These are phyloP conservation scores for Rhynchomys soricoides DNA, from an alignment of 2,113 vertebrate genomes.

Conservation along the genomic window DNA sequence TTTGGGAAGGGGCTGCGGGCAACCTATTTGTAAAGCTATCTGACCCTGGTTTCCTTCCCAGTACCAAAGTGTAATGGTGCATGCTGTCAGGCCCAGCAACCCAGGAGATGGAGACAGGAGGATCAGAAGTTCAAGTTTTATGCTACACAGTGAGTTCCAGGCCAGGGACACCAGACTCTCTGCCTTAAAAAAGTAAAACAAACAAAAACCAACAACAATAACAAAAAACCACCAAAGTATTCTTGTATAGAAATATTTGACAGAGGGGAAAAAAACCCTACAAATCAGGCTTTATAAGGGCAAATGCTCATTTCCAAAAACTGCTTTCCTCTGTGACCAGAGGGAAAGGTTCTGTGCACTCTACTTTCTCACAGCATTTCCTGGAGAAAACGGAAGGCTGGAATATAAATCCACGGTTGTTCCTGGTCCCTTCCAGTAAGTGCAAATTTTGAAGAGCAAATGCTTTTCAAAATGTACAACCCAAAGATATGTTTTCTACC, in stretches of 20 bases:
- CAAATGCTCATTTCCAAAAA: conserved; percentile 7
- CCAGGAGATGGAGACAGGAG: too few relatives aligned
- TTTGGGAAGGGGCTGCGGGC: neutral
- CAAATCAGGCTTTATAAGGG: conserved; percentile 12
- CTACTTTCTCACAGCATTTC: neutral
- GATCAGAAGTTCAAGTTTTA: neutral
- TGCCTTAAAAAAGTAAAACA: neutral
- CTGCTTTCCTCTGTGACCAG: neutral
- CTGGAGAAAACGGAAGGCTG: neutral
- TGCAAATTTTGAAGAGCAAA: neutral
- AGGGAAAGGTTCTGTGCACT: neutral
- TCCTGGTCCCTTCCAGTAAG: neutral
- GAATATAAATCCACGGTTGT: neutral
- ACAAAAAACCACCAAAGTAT: neutral
- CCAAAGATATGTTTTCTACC: neutral
- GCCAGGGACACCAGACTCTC: neutral
- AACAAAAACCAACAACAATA: neutral
- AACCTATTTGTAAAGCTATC: neutral
- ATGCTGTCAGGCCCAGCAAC: neutral
- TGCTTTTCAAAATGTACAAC: conserved; percentile 16
- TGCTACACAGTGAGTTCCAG: neutral
- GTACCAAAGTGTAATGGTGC: neutral
- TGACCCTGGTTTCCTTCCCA: neutral
- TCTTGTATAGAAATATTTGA: neutral
- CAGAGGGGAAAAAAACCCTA: neutral